Conservation (phyloP, 2,797 vertebrate species). For the Sarcophilus harrisii region DNA sequence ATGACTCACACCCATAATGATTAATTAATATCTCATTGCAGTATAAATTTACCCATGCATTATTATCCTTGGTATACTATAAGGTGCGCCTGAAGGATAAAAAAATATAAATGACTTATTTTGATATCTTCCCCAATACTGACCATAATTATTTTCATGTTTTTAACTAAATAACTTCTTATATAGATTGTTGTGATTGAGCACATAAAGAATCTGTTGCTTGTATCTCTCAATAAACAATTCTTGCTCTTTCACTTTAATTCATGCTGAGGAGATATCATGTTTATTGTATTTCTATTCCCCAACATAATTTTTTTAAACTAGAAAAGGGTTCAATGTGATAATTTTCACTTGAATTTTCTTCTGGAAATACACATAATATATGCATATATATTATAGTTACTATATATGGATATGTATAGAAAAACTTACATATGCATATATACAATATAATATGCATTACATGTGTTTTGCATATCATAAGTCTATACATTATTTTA, state of each 20-base stretch:
- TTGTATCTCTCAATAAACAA: neutral
- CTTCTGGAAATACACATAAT: neutral
- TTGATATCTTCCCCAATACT: neutral
- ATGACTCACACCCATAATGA: neutral
- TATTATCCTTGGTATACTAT: neutral
- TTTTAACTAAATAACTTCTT: neutral
- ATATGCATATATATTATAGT: neutral
- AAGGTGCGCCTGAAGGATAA: neutral
- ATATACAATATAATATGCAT: neutral
- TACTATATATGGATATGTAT: neutral
- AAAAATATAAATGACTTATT: neutral
- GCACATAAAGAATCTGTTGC: neutral
- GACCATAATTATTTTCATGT: neutral
- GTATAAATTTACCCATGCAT: neutral
- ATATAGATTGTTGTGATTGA: neutral
- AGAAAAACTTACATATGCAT: neutral
- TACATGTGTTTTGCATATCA: neutral
- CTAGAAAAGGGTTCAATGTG: neutral
- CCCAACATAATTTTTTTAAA: neutral
- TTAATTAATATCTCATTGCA: neutral
- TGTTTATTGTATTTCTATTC: neutral
- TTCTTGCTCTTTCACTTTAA: neutral
- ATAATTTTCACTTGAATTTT: neutral
- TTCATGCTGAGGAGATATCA: neutral
- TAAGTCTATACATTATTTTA: neutral